A percentile compares a stretch with the other conserved stretches of the same genome.
Evolutionary conservation across 2,888 invertebrate species (phyloP).

Genomic region (Hymenopus coronatus): DNA sequence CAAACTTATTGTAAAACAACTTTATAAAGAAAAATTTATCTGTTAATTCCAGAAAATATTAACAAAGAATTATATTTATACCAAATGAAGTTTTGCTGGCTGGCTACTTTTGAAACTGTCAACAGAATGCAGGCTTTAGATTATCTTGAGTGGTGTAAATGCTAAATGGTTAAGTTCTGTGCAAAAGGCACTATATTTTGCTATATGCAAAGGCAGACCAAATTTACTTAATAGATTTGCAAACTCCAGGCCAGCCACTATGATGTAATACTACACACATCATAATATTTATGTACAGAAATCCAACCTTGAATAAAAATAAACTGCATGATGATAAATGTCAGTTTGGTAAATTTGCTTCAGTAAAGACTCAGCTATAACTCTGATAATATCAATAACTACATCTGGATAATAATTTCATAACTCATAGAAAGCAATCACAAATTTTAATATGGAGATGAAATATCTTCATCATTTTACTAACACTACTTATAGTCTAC

Average conservation of each 20-base stretch:
- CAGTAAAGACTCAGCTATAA: background rate
- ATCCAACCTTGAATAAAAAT: background rate
- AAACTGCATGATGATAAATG: background rate
- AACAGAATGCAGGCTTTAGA: background rate
- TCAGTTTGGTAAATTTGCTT: background rate
- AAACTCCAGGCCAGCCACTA: background rate
- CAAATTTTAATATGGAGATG: background rate
- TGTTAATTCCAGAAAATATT: background rate
- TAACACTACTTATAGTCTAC: constrained; percentile 1
- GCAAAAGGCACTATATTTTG: background rate
- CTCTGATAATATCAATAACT: background rate
- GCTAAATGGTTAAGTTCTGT: background rate
- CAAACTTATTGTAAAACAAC: background rate
- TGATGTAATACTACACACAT: background rate
- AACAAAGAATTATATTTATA: background rate
- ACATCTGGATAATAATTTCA: background rate
- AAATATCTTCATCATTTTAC: background rate
- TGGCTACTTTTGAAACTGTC: background rate
- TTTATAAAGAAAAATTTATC: background rate
- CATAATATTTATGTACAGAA: background rate
- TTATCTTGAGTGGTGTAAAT: background rate
- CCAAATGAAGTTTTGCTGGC: background rate
- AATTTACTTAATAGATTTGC: background rate
- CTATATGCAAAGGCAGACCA: background rate
- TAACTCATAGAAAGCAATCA: background rate